phyloP scores from a whole-genome alignment of 1,140 invertebrate genomes.

The Zaprionus lachaisei region DNA sequence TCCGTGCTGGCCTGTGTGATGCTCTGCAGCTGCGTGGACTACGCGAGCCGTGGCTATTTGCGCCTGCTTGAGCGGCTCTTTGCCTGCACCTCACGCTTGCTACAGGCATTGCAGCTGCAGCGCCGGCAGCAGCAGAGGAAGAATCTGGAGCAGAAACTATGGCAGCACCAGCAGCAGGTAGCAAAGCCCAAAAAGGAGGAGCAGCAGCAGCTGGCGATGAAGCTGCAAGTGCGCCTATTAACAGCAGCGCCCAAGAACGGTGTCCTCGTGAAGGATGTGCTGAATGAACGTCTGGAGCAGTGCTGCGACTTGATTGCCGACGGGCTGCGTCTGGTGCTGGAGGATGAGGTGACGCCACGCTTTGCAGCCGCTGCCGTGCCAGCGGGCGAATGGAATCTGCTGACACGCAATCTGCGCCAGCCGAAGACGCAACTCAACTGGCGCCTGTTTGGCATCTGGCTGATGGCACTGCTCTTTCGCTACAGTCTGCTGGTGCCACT shows the following conservation, averaged over 20 bases:
- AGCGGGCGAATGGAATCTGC: slow-evolving; percentile 51
- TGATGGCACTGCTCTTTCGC: slow-evolving; percentile 33
- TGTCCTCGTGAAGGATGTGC: background rate
- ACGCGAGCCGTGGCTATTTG: slow-evolving; percentile 30
- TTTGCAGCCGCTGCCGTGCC: slow-evolving; percentile 44
- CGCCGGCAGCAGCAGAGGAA: background rate
- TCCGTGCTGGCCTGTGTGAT: background rate
- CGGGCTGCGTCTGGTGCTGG: slow-evolving; percentile 51
- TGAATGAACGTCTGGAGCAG: slow-evolving; percentile 37
- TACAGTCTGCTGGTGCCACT: slow-evolving; percentile 52
- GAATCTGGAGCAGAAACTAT: background rate
- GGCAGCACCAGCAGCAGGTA: too few relatives aligned
- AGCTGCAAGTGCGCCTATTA: background rate
- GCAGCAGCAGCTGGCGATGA: background rate
- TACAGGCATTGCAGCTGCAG: background rate
- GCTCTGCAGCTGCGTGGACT: slow-evolving; percentile 21
- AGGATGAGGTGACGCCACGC: slow-evolving; percentile 61
- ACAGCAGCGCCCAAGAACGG: background rate
- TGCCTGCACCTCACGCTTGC: slow-evolving; percentile 22
- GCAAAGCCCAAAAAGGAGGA: background rate
- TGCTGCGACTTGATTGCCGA: slow-evolving; percentile 38
- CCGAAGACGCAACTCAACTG: slow-evolving; percentile 28
- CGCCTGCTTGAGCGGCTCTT: slow-evolving; percentile 43
- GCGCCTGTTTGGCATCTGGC: slow-evolving; percentile 38
- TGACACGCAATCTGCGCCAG: slow-evolving; percentile 52